These are phyloP conservation scores for Dynastes tityus DNA, from an alignment of 2,888 invertebrate species.

Conservation along the genomic window DNA sequence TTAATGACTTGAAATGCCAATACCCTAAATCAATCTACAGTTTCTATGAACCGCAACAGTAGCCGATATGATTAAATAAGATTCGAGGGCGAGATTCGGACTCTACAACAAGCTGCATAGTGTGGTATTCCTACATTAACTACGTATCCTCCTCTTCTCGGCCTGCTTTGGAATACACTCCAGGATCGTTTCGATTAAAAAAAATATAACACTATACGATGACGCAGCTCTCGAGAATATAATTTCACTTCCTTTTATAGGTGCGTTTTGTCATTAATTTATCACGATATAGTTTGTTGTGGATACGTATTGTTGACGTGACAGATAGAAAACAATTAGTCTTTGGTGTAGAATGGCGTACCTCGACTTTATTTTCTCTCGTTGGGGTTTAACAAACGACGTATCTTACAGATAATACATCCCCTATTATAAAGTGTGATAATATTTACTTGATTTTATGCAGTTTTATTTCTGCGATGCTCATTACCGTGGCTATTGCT, in stretches of 20 bases:
- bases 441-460: conserved; percentile 51
- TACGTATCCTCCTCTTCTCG: conserved; percentile 43
- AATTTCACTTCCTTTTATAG: conserved; percentile 67
- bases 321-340: conserved; percentile 66
- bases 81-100: conserved; percentile 62
- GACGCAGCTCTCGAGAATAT: conserved; percentile 63
- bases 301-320: conserved; percentile 63
- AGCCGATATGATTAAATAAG: conserved; percentile 62
- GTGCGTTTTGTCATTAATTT: conserved; percentile 66
- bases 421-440: conserved; percentile 35
- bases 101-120: conserved; percentile 54
- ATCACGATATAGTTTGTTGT: conserved; percentile 65
- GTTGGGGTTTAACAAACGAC: conserved; percentile 47
- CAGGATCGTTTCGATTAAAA: conserved; percentile 62
- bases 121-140: conserved; percentile 6
- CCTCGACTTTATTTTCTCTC: conserved; percentile 41
- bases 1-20: conserved; percentile 64
- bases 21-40: conserved; percentile 63
- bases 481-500: conserved; percentile 29
- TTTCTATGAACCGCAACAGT: conserved; percentile 62
- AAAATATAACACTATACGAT: conserved; percentile 61
- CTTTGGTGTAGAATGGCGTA: conserved; percentile 54
- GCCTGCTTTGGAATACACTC: conserved; percentile 47
- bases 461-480: conserved; percentile 40
- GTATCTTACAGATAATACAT: conserved; percentile 51